phyloP scores from a whole-genome alignment of 2,113 vertebrate species.

The Nesoenas mayeri region DNA sequence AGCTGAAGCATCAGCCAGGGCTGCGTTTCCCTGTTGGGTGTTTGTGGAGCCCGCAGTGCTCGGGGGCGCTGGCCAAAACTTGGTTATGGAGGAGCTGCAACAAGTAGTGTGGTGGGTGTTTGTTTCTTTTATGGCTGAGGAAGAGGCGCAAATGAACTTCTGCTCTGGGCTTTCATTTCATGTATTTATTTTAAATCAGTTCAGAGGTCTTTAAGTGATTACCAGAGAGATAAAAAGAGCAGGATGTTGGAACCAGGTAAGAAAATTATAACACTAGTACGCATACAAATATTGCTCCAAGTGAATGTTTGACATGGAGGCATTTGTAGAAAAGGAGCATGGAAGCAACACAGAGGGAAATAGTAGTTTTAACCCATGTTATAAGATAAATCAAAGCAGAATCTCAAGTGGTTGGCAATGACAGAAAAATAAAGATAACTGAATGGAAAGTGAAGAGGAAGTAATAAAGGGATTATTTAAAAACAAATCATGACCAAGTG shows the following conservation, averaged over 20 bases:
- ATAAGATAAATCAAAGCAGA: neutral
- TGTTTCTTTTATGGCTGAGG: neutral
- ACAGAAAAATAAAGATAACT: neutral
- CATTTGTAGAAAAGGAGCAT: neutral
- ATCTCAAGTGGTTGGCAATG: neutral
- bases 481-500: neutral
- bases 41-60: neutral
- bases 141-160: neutral
- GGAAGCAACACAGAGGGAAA: neutral
- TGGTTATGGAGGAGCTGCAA: neutral
- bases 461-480: slow-evolving; percentile 28
- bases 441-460: slow-evolving; percentile 23
- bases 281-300: neutral
- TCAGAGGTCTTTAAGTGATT: neutral
- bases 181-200: neutral
- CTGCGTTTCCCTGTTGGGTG: neutral
- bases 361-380: neutral
- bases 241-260: neutral
- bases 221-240: neutral
- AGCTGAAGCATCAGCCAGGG: neutral
- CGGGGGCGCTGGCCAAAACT: neutral
- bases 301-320: neutral
- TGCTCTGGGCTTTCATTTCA: neutral
- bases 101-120: neutral
- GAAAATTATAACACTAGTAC: neutral